Conservation (phyloP, 2,888 invertebrate genomes). For the Caenorhabditis zanzibari region DNA sequence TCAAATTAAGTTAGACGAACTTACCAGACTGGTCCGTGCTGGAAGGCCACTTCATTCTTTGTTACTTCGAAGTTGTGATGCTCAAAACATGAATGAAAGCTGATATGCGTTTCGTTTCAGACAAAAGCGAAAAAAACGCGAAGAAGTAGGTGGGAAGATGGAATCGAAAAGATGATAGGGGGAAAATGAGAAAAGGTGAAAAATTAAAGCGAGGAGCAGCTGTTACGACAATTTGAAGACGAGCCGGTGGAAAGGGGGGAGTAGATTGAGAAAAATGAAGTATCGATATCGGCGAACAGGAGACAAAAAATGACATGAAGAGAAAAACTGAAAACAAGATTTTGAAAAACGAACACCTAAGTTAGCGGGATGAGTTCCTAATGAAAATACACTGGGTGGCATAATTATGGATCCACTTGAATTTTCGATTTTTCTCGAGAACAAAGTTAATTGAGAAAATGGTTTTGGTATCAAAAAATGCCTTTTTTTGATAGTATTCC, state of each 20-base stretch:
- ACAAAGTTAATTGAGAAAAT: too few species aligned
- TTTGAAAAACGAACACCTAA: conserved; percentile 21
- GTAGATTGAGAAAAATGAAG: conserved; percentile 47
- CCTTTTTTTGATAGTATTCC: too few species aligned
- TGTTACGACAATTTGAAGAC: conserved; percentile 58
- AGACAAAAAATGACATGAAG: neutral
- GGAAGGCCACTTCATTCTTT: conserved; percentile 63
- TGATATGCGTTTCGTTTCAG: conserved; percentile 52
- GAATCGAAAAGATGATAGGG: conserved; percentile 50
- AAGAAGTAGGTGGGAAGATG: conserved; percentile 11
- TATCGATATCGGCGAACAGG: conserved; percentile 49
- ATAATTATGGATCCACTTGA: too few species aligned
- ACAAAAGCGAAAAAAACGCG: conserved; percentile 32
- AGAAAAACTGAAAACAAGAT: conserved; percentile 18
- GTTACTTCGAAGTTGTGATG: conserved; percentile 43
- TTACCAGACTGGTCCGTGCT: conserved; percentile 53
- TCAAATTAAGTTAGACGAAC: neutral
- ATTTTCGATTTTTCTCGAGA: too few species aligned
- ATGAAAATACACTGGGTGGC: conserved; percentile 38
- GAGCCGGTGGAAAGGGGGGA: conserved; percentile 9
- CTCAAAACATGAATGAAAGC: conserved; percentile 53
- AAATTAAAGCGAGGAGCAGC: conserved; percentile 61
- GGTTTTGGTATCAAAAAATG: too few species aligned
- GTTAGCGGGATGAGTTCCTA: conserved; percentile 21
- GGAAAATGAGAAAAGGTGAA: conserved; percentile 54